phyloP scores from a whole-genome alignment of 2,797 vertebrate genomes.

The Bradypodion ventrale region DNA sequence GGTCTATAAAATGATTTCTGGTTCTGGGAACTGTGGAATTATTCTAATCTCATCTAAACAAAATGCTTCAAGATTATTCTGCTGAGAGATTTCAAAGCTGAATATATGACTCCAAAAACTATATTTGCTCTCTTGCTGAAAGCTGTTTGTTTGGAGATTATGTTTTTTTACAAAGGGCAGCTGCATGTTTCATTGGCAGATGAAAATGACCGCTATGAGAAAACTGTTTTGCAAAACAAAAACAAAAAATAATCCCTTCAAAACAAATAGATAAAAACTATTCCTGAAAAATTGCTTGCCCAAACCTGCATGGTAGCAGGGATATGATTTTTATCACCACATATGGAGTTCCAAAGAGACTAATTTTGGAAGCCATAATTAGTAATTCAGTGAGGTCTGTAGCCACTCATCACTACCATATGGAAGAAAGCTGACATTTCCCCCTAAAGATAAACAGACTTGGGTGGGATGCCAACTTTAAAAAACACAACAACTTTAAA shows the following conservation, averaged over 20 bases:
- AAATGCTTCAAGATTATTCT: constrained; percentile 28
- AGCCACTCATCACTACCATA: constrained; percentile 26
- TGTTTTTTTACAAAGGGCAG: constrained; percentile 29
- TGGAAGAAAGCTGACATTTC: constrained; percentile 50
- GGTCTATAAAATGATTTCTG: constrained; percentile 29
- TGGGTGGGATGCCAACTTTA: constrained; percentile 27
- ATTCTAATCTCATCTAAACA: constrained; percentile 41
- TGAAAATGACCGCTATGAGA: not conserved
- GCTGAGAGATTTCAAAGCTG: not conserved
- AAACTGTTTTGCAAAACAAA: not conserved
- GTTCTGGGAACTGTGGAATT: constrained; percentile 31
- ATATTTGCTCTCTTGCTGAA: constrained; percentile 15
- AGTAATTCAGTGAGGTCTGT: constrained; percentile 48
- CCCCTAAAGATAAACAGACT: too few species aligned
- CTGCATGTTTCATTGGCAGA: constrained; percentile 8
- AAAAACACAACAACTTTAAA: constrained; percentile 55
- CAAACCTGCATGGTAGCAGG: constrained; percentile 18
- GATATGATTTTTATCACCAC: not conserved
- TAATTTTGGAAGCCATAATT: constrained; percentile 51
- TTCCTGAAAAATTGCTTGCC: constrained; percentile 19
- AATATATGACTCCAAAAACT: constrained; percentile 21
- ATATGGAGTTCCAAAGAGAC: constrained; percentile 23
- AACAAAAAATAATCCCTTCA: constrained; percentile 1
- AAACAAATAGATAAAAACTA: constrained; percentile 15
- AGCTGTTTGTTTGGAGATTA: constrained; percentile 15